Evolutionary conservation across 2,797 vertebrate species (phyloP).

Genomic region (Balearica regulorum): DNA sequence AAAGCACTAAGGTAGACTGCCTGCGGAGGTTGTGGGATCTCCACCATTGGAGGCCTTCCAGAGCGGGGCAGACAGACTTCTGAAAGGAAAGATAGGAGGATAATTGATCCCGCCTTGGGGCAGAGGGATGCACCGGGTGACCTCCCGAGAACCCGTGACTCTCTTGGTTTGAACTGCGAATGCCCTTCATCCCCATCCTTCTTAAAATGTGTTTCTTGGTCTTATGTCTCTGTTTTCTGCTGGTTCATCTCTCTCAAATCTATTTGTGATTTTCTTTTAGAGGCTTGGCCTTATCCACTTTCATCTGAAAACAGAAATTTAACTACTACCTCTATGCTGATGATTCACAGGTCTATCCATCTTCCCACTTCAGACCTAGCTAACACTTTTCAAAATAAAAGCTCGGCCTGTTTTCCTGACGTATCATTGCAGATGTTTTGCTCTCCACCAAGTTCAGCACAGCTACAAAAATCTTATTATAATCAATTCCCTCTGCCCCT

Average conservation of each 20-base stretch:
- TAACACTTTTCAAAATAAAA: conserved; percentile 41
- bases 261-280: conserved; percentile 21
- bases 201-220: background rate
- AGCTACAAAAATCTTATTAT: background rate
- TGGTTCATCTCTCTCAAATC: background rate
- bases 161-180: background rate
- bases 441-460: background rate
- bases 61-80: conserved; percentile 30
- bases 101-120: conserved; percentile 11
- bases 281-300: conserved; percentile 34
- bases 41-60: conserved; percentile 39
- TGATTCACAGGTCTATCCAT: conserved; percentile 37
- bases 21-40: conserved; percentile 55
- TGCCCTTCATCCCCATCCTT: background rate
- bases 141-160: background rate
- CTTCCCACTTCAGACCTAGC: background rate
- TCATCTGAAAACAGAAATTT: conserved; percentile 22
- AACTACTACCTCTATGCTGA: conserved; percentile 31
- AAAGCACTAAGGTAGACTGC: conserved; percentile 49
- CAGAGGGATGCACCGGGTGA: conserved; percentile 2
- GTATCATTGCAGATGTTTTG: background rate
- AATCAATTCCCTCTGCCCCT: background rate
- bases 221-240: background rate
- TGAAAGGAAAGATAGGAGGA: conserved; percentile 19
- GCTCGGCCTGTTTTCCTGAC: background rate